phyloP scores from a whole-genome alignment of 1,140 invertebrate species.

The Papilio xuthus region DNA sequence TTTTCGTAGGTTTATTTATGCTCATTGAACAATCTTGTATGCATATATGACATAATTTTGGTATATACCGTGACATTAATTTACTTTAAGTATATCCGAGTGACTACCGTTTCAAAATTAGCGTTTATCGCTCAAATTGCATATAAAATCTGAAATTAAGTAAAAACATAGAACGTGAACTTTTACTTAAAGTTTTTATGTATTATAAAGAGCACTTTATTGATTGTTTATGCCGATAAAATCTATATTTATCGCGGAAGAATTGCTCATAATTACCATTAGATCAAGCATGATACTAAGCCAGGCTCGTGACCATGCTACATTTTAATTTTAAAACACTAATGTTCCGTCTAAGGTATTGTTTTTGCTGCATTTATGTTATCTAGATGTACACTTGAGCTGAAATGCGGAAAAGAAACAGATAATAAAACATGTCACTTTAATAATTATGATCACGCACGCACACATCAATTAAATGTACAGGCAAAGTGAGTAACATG shows the following conservation, averaged over 20 bases:
- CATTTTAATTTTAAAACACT: slow-evolving; percentile 8
- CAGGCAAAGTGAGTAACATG: not conserved
- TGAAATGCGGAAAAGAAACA: slow-evolving; percentile 38
- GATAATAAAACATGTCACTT: slow-evolving; percentile 17
- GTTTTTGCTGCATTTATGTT: slow-evolving; percentile 16
- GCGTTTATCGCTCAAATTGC: too few relatives aligned
- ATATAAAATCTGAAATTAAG: too few relatives aligned
- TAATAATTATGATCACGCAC: slow-evolving; percentile 17
- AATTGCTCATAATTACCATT: slow-evolving; percentile 10
- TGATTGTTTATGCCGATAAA: slow-evolving; percentile 2
- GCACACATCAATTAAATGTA: slow-evolving; percentile 25
- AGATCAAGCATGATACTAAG: slow-evolving; percentile 8
- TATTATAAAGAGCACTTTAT: not conserved
- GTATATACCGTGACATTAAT: too few relatives aligned
- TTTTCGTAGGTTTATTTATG: too few relatives aligned
- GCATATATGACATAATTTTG: too few relatives aligned
- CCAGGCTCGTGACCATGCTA: not conserved
- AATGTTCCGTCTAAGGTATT: slow-evolving; percentile 22
- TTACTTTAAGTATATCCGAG: too few relatives aligned
- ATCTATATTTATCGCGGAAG: not conserved
- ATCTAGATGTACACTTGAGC: slow-evolving; percentile 27
- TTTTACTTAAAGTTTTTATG: not conserved
- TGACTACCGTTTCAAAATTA: too few relatives aligned
- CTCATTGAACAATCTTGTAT: too few relatives aligned
- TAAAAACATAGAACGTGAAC: not conserved